Evolutionary conservation across 1,140 invertebrate species (phyloP).

Genomic region (Calephelis nemesis): DNA sequence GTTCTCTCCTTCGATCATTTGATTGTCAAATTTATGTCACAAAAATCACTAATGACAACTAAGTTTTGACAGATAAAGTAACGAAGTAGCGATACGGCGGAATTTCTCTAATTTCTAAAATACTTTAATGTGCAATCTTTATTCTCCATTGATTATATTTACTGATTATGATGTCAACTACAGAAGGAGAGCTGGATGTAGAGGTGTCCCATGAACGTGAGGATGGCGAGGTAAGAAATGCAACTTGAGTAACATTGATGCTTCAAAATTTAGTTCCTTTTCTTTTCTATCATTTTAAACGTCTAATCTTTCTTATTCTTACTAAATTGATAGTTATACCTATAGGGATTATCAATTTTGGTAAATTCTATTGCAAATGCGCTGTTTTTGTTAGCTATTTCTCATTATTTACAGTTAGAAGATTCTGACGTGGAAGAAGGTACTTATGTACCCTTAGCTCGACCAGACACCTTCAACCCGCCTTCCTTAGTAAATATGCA

Average conservation of each 20-base stretch:
- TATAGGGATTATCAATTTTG: background rate
- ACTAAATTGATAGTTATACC: background rate
- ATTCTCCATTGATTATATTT: conserved; percentile 37
- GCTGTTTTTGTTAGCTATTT: background rate
- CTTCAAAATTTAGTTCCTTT: conserved; percentile 6
- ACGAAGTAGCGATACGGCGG: conserved; percentile 40
- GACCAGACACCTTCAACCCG: conserved; percentile 68
- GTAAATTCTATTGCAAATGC: background rate
- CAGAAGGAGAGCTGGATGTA: conserved; percentile 70
- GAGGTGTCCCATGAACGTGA: conserved; percentile 63
- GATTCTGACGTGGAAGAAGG: conserved; percentile 74
- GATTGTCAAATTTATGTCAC: conserved; percentile 4
- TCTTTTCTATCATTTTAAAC: conserved; percentile 4
- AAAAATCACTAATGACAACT: conserved; percentile 1
- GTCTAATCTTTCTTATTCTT: background rate
- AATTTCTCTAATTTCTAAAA: conserved; percentile 51
- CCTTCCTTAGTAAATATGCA: conserved; percentile 71
- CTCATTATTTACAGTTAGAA: conserved; percentile 55
- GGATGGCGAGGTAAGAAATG: conserved; percentile 64
- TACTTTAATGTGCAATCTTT: conserved; percentile 60
- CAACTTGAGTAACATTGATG: conserved; percentile 1
- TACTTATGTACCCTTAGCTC: conserved; percentile 61
- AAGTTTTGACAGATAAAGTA: conserved; percentile 15
- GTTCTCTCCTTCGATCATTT: background rate
- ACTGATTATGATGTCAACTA: conserved; percentile 67